phyloP scores from a whole-genome alignment of 1,140 invertebrate genomes.

The Rhizoglyphus robini region DNA sequence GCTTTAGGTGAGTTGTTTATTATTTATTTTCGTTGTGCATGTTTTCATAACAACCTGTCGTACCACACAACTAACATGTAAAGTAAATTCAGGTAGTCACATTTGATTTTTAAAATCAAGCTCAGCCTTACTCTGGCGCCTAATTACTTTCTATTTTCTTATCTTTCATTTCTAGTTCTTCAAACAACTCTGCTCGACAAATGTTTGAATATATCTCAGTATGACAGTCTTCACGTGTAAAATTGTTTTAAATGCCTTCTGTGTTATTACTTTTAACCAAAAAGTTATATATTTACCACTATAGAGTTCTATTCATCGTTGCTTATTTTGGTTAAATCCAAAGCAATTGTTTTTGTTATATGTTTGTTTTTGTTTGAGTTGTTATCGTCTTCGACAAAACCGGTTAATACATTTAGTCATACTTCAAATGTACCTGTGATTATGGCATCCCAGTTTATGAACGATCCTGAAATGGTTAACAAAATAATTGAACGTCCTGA shows the following conservation, averaged over 20 bases:
- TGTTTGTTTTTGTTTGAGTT: background rate
- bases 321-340: background rate
- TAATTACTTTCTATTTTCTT: background rate
- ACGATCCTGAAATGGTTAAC: constrained; percentile 14
- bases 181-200: background rate
- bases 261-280: background rate
- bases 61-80: background rate
- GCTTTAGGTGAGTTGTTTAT: background rate
- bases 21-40: background rate
- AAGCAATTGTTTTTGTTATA: background rate
- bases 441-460: constrained; percentile 13
- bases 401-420: background rate
- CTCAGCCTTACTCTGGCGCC: background rate
- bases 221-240: background rate
- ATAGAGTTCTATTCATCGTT: background rate
- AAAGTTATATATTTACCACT: background rate
- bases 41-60: background rate
- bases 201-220: background rate
- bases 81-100: background rate
- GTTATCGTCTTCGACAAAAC: background rate
- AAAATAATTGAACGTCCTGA: background rate
- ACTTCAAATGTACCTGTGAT: constrained; percentile 12
- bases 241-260: constrained; percentile 3
- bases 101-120: background rate
- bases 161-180: background rate